phyloP scores from a whole-genome alignment of 2,888 invertebrate species.

The Spilosoma lubricipeda region DNA sequence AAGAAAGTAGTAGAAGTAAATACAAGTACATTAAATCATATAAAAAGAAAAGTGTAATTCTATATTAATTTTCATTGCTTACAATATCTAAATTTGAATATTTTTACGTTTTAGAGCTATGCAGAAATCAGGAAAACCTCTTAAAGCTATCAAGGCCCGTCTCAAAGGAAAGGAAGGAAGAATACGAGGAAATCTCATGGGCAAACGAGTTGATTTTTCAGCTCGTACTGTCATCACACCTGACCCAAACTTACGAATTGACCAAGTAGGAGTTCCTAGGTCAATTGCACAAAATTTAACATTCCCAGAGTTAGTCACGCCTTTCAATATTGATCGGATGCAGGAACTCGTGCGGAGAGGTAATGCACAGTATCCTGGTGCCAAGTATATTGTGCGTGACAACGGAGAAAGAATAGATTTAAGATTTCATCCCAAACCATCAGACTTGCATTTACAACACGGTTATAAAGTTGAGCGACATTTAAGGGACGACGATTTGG shows the following conservation, averaged over 20 bases:
- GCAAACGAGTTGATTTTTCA: conserved; percentile 99
- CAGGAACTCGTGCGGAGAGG: conserved; percentile 98
- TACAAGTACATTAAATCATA: neutral
- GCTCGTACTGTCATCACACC: conserved; percentile 99
- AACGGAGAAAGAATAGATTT: conserved; percentile 99
- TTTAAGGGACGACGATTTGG: conserved; percentile 98
- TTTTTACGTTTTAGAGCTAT: conserved; percentile 91
- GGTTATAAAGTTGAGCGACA: conserved; percentile 99
- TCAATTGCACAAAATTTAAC: conserved; percentile 99
- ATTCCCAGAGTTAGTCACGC: conserved; percentile 99
- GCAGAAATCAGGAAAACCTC: conserved; percentile 99
- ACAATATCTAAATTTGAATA: neutral
- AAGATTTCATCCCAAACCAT: conserved; percentile 98
- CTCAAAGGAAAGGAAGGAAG: conserved; percentile 99
- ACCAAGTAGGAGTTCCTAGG: conserved; percentile 98
- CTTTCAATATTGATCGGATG: conserved; percentile 98
- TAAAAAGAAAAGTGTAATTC: neutral
- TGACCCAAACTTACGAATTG: conserved; percentile 97
- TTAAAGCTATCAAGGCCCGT: conserved; percentile 98
- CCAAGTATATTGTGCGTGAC: conserved; percentile 99
- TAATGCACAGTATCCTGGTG: conserved; percentile 99
- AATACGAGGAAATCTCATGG: conserved; percentile 99
- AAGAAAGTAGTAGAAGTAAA: neutral
- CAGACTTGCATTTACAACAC: conserved; percentile 98
- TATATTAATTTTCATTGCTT: neutral